These are phyloP conservation scores for Cheirogaleus medius DNA, from an alignment of 2,113 vertebrate genomes.

Conservation along the genomic window DNA sequence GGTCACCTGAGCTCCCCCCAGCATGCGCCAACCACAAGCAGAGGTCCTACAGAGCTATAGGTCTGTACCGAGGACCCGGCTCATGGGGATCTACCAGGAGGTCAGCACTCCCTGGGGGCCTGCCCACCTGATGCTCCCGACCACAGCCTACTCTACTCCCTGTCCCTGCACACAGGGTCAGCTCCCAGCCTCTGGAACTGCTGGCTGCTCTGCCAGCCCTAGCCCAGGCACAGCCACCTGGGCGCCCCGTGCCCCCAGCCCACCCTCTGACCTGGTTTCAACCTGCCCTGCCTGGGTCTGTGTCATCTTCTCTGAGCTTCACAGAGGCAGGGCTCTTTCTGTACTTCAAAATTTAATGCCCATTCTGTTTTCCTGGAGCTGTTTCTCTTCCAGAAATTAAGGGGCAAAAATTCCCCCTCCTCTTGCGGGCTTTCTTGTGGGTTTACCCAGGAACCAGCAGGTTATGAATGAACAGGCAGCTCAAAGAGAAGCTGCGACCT, in stretches of 20 bases:
- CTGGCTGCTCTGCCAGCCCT: not conserved
- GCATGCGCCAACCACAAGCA: not conserved
- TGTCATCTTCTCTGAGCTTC: not conserved
- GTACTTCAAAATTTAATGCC: not conserved
- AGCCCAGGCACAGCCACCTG: not conserved
- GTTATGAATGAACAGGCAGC: not conserved
- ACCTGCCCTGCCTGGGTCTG: accelerated
- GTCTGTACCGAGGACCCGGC: not conserved
- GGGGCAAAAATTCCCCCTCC: not conserved
- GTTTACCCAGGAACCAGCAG: not conserved
- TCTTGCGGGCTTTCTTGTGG: not conserved
- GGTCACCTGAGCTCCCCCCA: not conserved
- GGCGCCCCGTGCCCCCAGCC: too few species aligned
- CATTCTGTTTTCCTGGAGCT: not conserved
- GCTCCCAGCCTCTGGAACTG: not conserved
- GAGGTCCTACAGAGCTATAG: too few species aligned
- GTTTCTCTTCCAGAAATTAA: not conserved
- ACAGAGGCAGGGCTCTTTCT: not conserved
- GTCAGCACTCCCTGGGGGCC: accelerated
- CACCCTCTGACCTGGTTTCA: not conserved
- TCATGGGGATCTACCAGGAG: not conserved
- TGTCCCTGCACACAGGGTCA: not conserved
- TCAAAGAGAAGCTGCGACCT: not conserved
- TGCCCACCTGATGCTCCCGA: accelerated
- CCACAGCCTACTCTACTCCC: not conserved